Conservation (phyloP, 2,888 invertebrate species). For the Lydus trimaculatus region DNA sequence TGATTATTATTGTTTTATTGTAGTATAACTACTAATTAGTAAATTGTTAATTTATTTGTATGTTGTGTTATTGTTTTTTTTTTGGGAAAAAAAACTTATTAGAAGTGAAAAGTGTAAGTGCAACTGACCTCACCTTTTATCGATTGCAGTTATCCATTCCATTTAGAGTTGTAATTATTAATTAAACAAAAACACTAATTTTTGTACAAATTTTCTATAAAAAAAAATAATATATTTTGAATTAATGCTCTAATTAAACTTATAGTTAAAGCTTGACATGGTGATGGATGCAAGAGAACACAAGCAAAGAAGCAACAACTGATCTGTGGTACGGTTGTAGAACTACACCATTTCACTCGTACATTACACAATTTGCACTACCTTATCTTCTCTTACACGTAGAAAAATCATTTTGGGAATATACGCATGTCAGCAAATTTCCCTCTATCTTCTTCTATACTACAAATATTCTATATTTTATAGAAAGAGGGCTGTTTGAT, state of each 20-base stretch:
- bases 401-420: background rate
- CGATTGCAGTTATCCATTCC: conserved; percentile 48
- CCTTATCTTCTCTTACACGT: background rate
- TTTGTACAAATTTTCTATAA: background rate
- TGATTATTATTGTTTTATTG: too few species aligned
- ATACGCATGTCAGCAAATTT: background rate
- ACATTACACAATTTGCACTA: background rate
- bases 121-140: conserved; percentile 40
- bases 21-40: too few species aligned
- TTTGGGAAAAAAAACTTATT: background rate
- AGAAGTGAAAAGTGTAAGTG: conserved; percentile 8
- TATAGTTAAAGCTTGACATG: background rate
- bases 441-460: background rate
- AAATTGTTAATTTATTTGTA: background rate
- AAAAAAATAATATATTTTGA: background rate
- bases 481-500: background rate
- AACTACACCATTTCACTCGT: background rate
- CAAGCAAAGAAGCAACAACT: conserved; percentile 9
- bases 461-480: background rate
- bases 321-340: background rate
- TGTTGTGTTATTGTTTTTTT: background rate
- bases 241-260: background rate
- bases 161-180: conserved; percentile 21
- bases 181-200: background rate
- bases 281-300: conserved; percentile 1